A percentile compares a stretch with the other conserved stretches of the same genome.
Evolutionary conservation across 2,888 invertebrate genomes (phyloP).

Genomic region (Hipparchia semele): DNA sequence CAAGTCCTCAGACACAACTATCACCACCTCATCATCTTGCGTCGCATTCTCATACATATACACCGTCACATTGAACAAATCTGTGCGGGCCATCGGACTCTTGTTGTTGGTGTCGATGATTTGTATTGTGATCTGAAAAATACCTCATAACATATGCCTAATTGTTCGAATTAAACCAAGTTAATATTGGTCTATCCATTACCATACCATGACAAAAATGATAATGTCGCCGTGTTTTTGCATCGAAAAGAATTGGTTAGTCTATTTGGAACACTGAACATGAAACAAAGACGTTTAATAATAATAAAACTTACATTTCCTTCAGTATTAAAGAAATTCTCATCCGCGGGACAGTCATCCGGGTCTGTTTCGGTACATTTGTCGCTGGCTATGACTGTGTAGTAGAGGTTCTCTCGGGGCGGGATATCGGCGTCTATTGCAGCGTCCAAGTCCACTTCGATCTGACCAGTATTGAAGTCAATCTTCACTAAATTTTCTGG

Average conservation of each 20-base stretch:
- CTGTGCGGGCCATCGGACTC: constrained; percentile 66
- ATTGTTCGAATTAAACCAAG: too few relatives aligned
- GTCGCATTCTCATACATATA: constrained; percentile 78
- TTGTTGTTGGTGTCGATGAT: constrained; percentile 86
- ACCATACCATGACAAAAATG: too few relatives aligned
- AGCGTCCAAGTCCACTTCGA: constrained; percentile 68
- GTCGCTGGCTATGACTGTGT: constrained; percentile 82
- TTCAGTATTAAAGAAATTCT: constrained; percentile 54
- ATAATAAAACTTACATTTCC: constrained; percentile 63
- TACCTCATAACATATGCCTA: not conserved
- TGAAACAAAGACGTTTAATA: not conserved
- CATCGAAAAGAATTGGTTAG: not conserved
- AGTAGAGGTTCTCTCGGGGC: constrained; percentile 71
- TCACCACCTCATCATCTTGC: constrained; percentile 62
- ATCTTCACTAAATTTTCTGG: constrained; percentile 75
- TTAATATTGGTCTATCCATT: too few relatives aligned
- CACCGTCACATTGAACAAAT: constrained; percentile 56
- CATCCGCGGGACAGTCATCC: constrained; percentile 61
- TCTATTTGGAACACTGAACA: too few relatives aligned
- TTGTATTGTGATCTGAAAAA: constrained; percentile 77
- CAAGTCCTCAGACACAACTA: constrained; percentile 70
- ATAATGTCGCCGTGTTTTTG: too few relatives aligned
- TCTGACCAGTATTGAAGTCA: constrained; percentile 74
- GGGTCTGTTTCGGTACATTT: constrained; percentile 56
- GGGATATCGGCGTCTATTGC: constrained; percentile 83